Conservation (phyloP, 2,797 vertebrate genomes). For the Cichlasoma orientale region DNA sequence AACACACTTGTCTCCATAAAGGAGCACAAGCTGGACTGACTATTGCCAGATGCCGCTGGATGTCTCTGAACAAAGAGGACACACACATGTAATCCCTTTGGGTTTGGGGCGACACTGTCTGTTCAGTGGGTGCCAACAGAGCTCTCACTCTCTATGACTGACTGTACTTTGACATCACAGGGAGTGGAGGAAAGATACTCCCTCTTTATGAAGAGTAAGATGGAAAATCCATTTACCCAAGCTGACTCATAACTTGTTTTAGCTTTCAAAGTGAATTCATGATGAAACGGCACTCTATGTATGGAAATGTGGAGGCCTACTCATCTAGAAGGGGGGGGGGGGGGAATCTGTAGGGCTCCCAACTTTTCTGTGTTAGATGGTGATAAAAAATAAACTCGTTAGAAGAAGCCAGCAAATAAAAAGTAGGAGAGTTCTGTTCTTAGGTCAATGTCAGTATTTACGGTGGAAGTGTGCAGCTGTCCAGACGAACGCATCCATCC, state of each 20-base stretch:
- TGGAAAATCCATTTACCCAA: slow-evolving; percentile 77
- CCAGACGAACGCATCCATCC: too few species aligned
- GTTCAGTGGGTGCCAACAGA: slow-evolving; percentile 68
- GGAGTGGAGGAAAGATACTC: slow-evolving; percentile 67
- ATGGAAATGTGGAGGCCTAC: slow-evolving; percentile 66
- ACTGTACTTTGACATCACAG: slow-evolving; percentile 71
- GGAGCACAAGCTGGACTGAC: slow-evolving; percentile 63
- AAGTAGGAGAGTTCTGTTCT: neutral
- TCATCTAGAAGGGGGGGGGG: slow-evolving; percentile 13
- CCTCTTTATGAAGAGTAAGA: slow-evolving; percentile 69
- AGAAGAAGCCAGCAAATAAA: slow-evolving; percentile 3
- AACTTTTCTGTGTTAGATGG: slow-evolving; percentile 24
- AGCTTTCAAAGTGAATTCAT: slow-evolving; percentile 60
- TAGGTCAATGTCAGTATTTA: neutral
- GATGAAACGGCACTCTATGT: slow-evolving; percentile 56
- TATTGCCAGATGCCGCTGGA: slow-evolving; percentile 73
- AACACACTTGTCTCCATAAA: slow-evolving; percentile 73
- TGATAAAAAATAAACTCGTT: slow-evolving; percentile 10
- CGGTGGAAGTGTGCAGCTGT: neutral
- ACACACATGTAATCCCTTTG: slow-evolving; percentile 74
- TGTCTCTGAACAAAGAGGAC: slow-evolving; percentile 75
- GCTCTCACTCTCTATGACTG: slow-evolving; percentile 63
- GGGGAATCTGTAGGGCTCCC: slow-evolving; percentile 14
- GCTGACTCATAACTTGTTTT: slow-evolving; percentile 73
- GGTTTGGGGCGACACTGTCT: slow-evolving; percentile 69